These are phyloP conservation scores for Monoplex corrugatus DNA, from an alignment of 2,888 invertebrate genomes.

Conservation along the genomic window DNA sequence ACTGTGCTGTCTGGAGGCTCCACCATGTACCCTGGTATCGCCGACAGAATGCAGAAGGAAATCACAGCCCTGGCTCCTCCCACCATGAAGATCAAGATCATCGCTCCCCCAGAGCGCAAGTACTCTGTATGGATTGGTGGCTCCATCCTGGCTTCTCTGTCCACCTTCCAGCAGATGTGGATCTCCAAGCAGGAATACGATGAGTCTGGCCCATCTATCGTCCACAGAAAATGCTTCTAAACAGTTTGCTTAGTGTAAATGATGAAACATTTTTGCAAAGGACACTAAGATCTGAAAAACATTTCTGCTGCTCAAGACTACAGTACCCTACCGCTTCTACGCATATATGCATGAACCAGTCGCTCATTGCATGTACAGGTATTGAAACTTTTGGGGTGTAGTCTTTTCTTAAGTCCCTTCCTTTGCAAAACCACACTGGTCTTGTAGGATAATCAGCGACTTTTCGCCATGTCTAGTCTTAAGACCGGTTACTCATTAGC, in stretches of 20 bases:
- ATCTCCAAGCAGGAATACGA: conserved; percentile 87
- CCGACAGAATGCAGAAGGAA: conserved; percentile 98
- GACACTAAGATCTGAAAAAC: conserved; percentile 12
- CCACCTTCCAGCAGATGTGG: conserved; percentile 86
- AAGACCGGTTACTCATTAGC: too few relatives aligned
- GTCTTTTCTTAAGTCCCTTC: conserved; percentile 10
- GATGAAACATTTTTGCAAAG: background rate
- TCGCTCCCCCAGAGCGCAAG: conserved; percentile 97
- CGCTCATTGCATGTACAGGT: background rate
- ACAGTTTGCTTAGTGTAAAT: conserved; percentile 20
- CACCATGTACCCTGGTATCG: conserved; percentile 98
- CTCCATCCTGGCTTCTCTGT: conserved; percentile 81
- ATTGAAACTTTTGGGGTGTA: background rate
- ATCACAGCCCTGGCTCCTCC: conserved; percentile 90
- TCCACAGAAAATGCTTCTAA: conserved; percentile 97
- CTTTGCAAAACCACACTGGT: too few relatives aligned
- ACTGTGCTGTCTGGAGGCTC: conserved; percentile 94
- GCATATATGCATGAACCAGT: conserved; percentile 21
- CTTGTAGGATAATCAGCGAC: too few relatives aligned
- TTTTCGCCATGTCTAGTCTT: too few relatives aligned
- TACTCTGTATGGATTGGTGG: conserved; percentile 86
- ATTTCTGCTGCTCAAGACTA: conserved; percentile 39
- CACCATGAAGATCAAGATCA: conserved; percentile 87
- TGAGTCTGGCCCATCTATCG: conserved; percentile 96
- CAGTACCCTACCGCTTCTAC: conserved; percentile 18